These are phyloP conservation scores for Micromesistius poutassou DNA, from an alignment of 2,797 vertebrate genomes.

Conservation along the genomic window DNA sequence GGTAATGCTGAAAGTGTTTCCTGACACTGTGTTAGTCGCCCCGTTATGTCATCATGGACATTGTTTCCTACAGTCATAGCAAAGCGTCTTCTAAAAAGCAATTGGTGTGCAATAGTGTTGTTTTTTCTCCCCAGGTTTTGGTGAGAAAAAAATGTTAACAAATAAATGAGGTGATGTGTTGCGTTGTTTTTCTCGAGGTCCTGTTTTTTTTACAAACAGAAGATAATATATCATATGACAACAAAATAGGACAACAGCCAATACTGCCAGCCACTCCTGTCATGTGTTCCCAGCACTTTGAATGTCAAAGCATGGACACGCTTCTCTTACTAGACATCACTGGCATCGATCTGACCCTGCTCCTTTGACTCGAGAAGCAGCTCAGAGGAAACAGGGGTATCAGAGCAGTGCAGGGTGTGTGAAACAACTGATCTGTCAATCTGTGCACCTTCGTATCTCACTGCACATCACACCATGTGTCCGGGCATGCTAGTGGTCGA, in stretches of 20 bases:
- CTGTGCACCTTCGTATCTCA: slow-evolving; percentile 63
- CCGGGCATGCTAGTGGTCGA: slow-evolving; percentile 74
- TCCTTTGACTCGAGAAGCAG: slow-evolving; percentile 72
- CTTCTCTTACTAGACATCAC: slow-evolving; percentile 49
- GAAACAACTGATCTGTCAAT: slow-evolving; percentile 52
- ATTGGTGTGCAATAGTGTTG: slow-evolving; percentile 68
- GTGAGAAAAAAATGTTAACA: slow-evolving; percentile 70
- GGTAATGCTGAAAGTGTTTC: neutral
- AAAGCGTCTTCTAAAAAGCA: slow-evolving; percentile 51
- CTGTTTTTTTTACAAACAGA: slow-evolving; percentile 82
- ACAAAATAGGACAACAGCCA: slow-evolving; percentile 64
- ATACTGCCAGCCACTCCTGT: slow-evolving; percentile 55
- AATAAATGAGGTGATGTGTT: slow-evolving; percentile 83
- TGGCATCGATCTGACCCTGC: slow-evolving; percentile 62
- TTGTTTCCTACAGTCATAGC: slow-evolving; percentile 40
- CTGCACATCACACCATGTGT: slow-evolving; percentile 46
- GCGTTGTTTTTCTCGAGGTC: slow-evolving; percentile 79
- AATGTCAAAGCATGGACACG: slow-evolving; percentile 72
- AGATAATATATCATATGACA: slow-evolving; percentile 79
- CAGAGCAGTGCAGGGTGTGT: neutral
- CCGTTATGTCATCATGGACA: no score
- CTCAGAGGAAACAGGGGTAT: slow-evolving; percentile 42
- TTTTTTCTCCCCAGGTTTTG: slow-evolving; percentile 84
- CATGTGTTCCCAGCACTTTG: slow-evolving; percentile 60
- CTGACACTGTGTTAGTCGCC: no score